Evolutionary conservation across 2,888 invertebrate species (phyloP), one percentile per base, ranked within the genome.

Genomic region (Synanthedon andrenaeformis): DNA sequence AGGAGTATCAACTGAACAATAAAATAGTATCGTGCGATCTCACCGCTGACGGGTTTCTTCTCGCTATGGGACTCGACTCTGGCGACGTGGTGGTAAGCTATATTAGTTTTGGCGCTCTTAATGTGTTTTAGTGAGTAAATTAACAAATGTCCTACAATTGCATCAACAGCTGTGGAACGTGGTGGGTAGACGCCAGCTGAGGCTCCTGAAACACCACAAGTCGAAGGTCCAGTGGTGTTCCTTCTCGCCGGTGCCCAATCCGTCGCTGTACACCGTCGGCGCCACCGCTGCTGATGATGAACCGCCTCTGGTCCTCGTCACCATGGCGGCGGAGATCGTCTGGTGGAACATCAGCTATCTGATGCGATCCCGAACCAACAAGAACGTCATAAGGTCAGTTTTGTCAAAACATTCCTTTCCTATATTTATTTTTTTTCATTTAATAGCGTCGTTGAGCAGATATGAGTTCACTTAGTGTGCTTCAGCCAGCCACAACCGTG

Each of bases 51-150:
- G 90, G 89, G 4, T 76, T 84, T 52, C 82, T 91, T 55, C 75
- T 93, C 12, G 92, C 92, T 0, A 66, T 92, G 63, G 93, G 93
- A 1, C 85, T 90, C 17, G 88, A 89, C 51, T 88, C 85, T 19
- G 93, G 93, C 1, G 77, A 88, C 56, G 89, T 93, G 63, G 82
- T 88, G 73, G 92, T 93, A 77, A 89, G 85, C 66, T 17, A 28
- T 52, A 41, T 35, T 35, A 35, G 35, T 35, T 35, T 35, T 10
- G 10, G 10, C 10, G 35, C 10, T 35, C 10, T 3, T 10, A 35
- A 10, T 35, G 3, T 35, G 35, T 35, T 35, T 2, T 10, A 35
- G 10, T 35, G 35, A 35, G 3, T 10, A 35, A 35, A 35, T 35
- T 35, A 35, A 10, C 2, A 6, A 35, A 35, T 10, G 0, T 23